Percentiles rank a stretch among this genome's conserved stretches.
phyloP scores from a whole-genome alignment of 92 coral and sea anemone genomes.

The Phenganax subtilis region DNA sequence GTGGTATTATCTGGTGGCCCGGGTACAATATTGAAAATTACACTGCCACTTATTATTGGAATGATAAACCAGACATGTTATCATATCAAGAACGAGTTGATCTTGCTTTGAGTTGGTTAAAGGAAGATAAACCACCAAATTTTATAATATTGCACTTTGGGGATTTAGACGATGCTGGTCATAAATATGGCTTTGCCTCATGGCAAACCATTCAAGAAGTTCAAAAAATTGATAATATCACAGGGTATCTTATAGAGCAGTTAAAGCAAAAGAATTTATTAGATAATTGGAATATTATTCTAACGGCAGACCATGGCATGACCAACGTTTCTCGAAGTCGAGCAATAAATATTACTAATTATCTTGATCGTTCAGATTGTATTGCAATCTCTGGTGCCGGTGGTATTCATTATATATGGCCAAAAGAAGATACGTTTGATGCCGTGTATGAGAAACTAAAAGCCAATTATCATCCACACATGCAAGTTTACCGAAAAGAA shows the following conservation, averaged over 20 bases:
- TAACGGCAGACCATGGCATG: conserved; percentile 87
- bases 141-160: conserved; percentile 74
- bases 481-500: conserved; percentile 60
- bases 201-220: no score
- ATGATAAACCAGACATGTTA: conserved; percentile 52
- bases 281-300: conserved; percentile 61
- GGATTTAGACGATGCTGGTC: conserved; percentile 76
- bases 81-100: conserved; percentile 59
- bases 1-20: conserved; percentile 83
- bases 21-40: conserved; percentile 67
- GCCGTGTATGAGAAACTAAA: conserved; percentile 53
- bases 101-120: conserved; percentile 58
- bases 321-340: conserved; percentile 54
- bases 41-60: conserved; percentile 52
- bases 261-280: conserved; percentile 41
- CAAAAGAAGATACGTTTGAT: conserved; percentile 50
- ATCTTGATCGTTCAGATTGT: conserved; percentile 60
- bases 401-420: conserved; percentile 33
- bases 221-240: conserved; percentile 49
- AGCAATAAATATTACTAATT: conserved; percentile 51
- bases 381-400: conserved; percentile 39
- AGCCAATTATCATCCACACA: conserved; percentile 45
- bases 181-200: no score
- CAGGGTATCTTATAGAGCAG: conserved; percentile 59
- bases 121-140: conserved; percentile 67